Base-by-base conservation (phyloP, 2,797 vertebrate genomes). In the Eurystomus glaucurus region DNA sequence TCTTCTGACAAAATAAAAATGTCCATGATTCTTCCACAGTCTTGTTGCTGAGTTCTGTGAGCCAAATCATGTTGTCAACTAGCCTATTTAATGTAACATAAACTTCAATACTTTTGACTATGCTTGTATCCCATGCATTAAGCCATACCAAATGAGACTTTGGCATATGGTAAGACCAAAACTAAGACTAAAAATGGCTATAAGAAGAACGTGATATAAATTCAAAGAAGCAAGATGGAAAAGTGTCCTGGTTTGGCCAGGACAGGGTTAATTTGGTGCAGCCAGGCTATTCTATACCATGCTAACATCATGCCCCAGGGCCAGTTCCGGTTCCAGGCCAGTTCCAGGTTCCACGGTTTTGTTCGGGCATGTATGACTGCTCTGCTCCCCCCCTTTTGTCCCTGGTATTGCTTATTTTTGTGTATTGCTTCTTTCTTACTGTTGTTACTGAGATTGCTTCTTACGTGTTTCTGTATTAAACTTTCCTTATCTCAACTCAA, bases 61-160 rank as follows among this genome's bases (percentile, higher is more conserved):
- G 80, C 22, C 21, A 80, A 92, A 74, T 62, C 17, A 29, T 54
- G 3, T 85, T 69, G 41, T 69, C 52, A 79, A 5, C 6, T 45
- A n/a, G 26, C 22, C 51, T 64, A 31, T 58, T 39, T 60, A 77
- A 66, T 35, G 29, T 22, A 68, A 48, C n/a, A 64, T 21, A 76
- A 64, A 68, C 17, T 35, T 75, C 37, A 79, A 68, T 11, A 45
- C 4, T 20, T 86, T 70, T 83, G 18, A 35, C 19, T 70, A 3
- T 23, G 17, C 4, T 5, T 8, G 3, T 17, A 51, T 70, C 25
- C 14, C 11, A 60, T 2, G 0, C 5, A 6, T 80, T 86, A 55
- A 88, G 12, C 8, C 25, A 19, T 60, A 64, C 11, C 31, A 35
- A 70, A 52, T 0, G 6, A 69, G 18, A 33, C 7, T 84, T 68